Evolutionary conservation across 2,888 invertebrate genomes (phyloP).

Genomic region (Ypsolopha sequella): DNA sequence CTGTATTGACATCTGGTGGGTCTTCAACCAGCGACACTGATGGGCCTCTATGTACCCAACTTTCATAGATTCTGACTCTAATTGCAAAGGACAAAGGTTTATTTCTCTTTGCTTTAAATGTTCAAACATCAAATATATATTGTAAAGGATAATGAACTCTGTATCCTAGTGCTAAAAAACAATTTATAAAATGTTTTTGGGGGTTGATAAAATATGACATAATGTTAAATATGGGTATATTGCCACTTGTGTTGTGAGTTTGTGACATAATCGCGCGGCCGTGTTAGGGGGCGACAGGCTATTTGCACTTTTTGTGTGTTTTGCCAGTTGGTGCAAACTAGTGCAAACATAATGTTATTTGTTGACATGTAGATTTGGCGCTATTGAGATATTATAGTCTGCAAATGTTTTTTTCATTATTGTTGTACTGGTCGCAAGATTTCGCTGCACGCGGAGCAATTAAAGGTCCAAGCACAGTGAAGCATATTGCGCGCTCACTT

Average conservation of each 20-base stretch:
- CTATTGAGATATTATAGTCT: constrained; percentile 14
- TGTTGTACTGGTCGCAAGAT: no score
- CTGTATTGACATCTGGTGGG: constrained; percentile 53
- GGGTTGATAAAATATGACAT: constrained; percentile 18
- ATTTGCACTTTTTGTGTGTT: constrained; percentile 47
- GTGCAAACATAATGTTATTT: constrained; percentile 32
- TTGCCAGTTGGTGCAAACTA: constrained; percentile 41
- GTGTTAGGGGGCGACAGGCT: constrained; percentile 30
- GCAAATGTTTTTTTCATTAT: no score
- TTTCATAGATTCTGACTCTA: neutral
- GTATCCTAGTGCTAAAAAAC: no score
- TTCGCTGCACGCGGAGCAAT: no score
- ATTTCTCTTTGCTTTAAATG: no score
- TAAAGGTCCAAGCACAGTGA: no score
- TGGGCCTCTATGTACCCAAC: neutral
- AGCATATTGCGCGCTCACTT: no score
- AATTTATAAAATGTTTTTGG: neutral
- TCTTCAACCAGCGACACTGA: no score
- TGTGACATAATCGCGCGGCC: constrained; percentile 10
- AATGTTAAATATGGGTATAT: constrained; percentile 32
- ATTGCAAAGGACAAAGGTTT: no score
- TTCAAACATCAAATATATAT: no score
- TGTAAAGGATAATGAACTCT: no score
- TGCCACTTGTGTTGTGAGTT: constrained; percentile 49
- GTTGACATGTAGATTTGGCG: constrained; percentile 24